These are phyloP conservation scores for Tipula helvola DNA, from an alignment of 2,888 invertebrate genomes.

Conservation along the genomic window DNA sequence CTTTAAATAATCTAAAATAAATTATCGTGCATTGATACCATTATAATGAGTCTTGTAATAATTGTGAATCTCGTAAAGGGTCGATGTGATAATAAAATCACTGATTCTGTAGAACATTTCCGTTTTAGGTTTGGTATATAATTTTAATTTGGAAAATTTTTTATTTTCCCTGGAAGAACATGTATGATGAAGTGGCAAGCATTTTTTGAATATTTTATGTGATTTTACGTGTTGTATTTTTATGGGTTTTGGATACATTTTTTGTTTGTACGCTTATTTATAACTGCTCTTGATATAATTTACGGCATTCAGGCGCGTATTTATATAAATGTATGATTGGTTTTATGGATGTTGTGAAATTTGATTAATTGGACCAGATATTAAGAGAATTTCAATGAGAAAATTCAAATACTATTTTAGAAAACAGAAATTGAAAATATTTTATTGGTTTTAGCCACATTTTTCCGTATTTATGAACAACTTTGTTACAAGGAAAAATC, in stretches of 20 bases:
- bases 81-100: neutral
- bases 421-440: too few relatives aligned
- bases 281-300: neutral
- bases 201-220: neutral
- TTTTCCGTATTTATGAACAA: too few relatives aligned
- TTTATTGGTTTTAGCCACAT: too few relatives aligned
- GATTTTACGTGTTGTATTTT: neutral
- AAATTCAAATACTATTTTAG: too few relatives aligned
- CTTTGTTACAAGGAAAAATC: too few relatives aligned
- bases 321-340: neutral
- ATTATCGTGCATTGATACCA: neutral
- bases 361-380: too few relatives aligned
- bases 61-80: neutral
- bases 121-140: neutral
- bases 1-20: neutral
- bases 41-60: neutral
- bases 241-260: neutral
- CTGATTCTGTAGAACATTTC: neutral
- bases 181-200: neutral
- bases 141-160: neutral
- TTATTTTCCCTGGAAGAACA: neutral
- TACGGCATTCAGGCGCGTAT: neutral
- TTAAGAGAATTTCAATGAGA: too few relatives aligned
- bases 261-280: neutral
- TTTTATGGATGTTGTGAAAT: too few relatives aligned